Base-by-base conservation (phyloP, 2,888 invertebrate species). In the Synergus laeviventris region DNA sequence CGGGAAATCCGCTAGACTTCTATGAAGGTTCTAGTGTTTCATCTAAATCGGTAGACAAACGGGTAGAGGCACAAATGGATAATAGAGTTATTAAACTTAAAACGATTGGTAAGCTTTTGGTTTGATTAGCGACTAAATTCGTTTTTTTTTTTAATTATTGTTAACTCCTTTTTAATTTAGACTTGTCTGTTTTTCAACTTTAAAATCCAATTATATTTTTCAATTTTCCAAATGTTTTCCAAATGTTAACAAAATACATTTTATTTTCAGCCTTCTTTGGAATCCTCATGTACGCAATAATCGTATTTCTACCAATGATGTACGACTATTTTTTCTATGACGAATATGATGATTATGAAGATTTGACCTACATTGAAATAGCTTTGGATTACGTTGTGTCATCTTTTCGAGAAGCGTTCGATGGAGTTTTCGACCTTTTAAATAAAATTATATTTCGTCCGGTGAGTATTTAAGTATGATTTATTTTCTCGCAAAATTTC, bases 361-460 rank as follows among this genome's bases (percentile, higher is more conserved):
- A 88, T 56, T 66, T 85, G 45, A 81, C 81, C 60, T 90, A 89
- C 66, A 18, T 86, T 18, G 88, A 89, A 74, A 31, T 87, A 1
- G 77, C 78, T 42, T 24, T 88, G 18, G 85, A 88, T 14, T 89
- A 89, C 78, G 75, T 89, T 18, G 73, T 83, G 5, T 86, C 86
- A 1, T 90, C 89, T 1, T 89, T 87, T 75, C 83, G 84, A 74
- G 89, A 87, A 83, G 88, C 88, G 11, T 87, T 88, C 75, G 86
- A 86, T 12, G 87, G 83, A 16, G 31, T 88, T 42, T 84, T 87
- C 54, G 79, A 86, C 11, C 74, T 84, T 14, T 76, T 87, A 24
- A 83, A 83, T 62, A 84, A 81, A 78, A 76, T 87, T 21, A 80
- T 89, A 77, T 85, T 88, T 64, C 86, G 82, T 45, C 85, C 87